A percentile compares a stretch with the other conserved stretches of the same genome.
These are phyloP conservation scores for Enteromius unitaeniatus DNA, from an alignment of 2,797 vertebrate genomes.

Conservation along the genomic window DNA sequence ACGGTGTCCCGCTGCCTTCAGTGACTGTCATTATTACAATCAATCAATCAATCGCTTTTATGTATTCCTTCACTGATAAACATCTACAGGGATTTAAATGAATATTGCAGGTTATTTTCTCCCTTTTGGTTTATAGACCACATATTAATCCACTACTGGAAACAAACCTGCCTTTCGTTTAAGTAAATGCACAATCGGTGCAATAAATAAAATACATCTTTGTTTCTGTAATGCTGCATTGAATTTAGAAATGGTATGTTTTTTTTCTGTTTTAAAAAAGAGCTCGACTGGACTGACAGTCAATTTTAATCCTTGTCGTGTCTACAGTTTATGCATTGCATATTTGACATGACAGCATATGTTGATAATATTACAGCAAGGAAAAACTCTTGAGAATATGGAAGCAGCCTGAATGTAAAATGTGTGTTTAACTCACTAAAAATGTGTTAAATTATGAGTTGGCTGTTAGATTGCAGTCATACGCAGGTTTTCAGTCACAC, in stretches of 20 bases:
- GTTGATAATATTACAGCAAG: not conserved
- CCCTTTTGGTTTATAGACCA: not conserved
- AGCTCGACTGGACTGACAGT: not conserved
- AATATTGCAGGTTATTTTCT: slow-evolving; percentile 11
- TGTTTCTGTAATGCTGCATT: not conserved
- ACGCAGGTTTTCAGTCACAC: too few relatives aligned
- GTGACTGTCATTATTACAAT: not conserved
- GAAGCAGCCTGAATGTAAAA: not conserved
- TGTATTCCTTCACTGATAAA: too few relatives aligned
- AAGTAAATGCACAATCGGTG: not conserved
- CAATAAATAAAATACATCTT: not conserved
- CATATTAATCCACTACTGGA: not conserved
- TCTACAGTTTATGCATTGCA: not conserved
- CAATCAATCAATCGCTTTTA: too few relatives aligned
- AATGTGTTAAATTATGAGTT: too few relatives aligned
- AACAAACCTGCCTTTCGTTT: not conserved
- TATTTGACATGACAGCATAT: not conserved
- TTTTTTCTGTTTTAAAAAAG: not conserved
- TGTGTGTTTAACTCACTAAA: too few relatives aligned
- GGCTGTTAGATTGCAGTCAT: too few relatives aligned
- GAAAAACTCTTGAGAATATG: not conserved
- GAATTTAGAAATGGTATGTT: not conserved
- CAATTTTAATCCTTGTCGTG: not conserved
- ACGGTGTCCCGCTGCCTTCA: slow-evolving; percentile 21
- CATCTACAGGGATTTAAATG: too few relatives aligned